Percentiles rank a stretch among this genome's conserved stretches.
These are phyloP conservation scores for Tenrec ecaudatus DNA, from an alignment of 2,113 vertebrate species.

Conservation along the genomic window DNA sequence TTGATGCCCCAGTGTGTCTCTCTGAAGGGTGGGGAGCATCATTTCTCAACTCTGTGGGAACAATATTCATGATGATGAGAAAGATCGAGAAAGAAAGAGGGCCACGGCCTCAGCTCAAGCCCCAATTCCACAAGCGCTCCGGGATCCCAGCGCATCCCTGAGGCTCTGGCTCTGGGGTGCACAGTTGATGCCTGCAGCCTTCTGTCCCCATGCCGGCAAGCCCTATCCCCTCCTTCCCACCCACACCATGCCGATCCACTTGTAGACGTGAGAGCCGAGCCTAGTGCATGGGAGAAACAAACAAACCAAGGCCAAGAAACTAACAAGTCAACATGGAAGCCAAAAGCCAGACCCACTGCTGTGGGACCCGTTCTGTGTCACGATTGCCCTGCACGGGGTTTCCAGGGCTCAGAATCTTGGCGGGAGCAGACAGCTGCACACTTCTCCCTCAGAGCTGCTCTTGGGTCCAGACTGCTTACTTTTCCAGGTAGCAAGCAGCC, in stretches of 20 bases:
- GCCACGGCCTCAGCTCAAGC: neutral
- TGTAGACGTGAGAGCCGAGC: neutral
- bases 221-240: neutral
- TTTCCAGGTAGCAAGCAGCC: too few species aligned
- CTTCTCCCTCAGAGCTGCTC: too few species aligned
- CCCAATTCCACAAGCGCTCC: neutral
- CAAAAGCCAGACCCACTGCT: too few species aligned
- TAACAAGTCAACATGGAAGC: too few species aligned
- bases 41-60: neutral
- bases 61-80: neutral
- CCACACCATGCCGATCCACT: rapidly evolving
- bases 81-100: neutral
- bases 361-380: too few species aligned
- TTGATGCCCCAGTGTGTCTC: neutral
- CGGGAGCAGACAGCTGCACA: too few species aligned
- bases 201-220: neutral
- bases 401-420: too few species aligned
- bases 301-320: too few species aligned
- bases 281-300: too few species aligned
- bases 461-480: too few species aligned
- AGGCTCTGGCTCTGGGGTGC: neutral
- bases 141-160: rapidly evolving
- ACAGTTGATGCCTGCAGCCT: rapidly evolving
- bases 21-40: neutral
- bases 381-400: too few species aligned